phyloP scores from a whole-genome alignment of 2,888 invertebrate species.

The Acleris sparsana region DNA sequence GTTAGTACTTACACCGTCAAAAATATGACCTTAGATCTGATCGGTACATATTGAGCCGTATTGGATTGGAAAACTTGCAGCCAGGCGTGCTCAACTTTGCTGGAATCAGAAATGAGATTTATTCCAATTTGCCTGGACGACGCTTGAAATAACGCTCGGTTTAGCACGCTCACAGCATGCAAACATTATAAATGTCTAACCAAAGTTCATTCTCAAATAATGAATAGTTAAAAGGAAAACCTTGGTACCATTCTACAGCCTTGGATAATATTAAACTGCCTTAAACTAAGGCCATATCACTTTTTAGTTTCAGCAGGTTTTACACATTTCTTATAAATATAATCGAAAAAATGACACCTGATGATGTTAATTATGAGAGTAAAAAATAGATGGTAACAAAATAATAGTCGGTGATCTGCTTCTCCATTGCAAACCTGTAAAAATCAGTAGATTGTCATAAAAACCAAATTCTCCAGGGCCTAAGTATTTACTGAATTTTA shows the following conservation, averaged over 20 bases:
- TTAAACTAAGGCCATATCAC: slow-evolving; percentile 6
- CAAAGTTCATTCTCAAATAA: background rate
- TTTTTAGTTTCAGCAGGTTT: slow-evolving; percentile 14
- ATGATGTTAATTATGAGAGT: no score
- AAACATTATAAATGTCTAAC: background rate
- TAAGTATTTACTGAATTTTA: no score
- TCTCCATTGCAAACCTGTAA: no score
- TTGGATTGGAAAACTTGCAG: background rate
- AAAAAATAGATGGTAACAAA: no score
- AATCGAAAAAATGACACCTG: slow-evolving; percentile 10
- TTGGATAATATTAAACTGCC: slow-evolving; percentile 2
- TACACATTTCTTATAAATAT: slow-evolving; percentile 9
- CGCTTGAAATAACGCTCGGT: background rate
- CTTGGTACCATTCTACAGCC: slow-evolving; percentile 11
- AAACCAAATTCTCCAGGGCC: no score
- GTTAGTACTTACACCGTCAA: slow-evolving; percentile 6
- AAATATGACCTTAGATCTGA: slow-evolving; percentile 5
- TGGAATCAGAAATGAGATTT: background rate
- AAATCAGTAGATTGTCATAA: no score
- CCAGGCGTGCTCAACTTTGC: slow-evolving; percentile 2
- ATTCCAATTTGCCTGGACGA: no score
- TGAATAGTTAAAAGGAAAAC: background rate
- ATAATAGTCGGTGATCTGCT: no score
- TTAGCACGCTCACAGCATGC: background rate
- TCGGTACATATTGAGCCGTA: slow-evolving; percentile 6